Percentiles rank a stretch among this genome's conserved stretches.
phyloP scores from a whole-genome alignment of 2,113 vertebrate species.

The Naja naja region DNA sequence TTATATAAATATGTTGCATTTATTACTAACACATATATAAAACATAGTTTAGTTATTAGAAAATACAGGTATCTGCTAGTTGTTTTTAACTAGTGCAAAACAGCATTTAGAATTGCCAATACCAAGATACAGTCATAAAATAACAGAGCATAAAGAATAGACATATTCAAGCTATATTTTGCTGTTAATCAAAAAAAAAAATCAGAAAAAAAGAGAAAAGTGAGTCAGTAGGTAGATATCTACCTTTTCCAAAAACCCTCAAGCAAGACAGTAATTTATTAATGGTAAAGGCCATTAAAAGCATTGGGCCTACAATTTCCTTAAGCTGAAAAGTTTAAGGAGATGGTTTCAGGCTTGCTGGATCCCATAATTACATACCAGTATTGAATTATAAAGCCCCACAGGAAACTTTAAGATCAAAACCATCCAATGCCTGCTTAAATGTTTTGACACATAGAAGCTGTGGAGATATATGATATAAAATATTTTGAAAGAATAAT shows the following conservation, averaged over 20 bases:
- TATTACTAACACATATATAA: neutral
- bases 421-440: conserved; percentile 31
- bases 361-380: conserved; percentile 37
- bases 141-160: neutral
- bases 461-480: conserved; percentile 14
- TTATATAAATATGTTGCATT: neutral
- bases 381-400: conserved; percentile 37
- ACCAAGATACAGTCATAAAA: neutral
- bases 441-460: conserved; percentile 27
- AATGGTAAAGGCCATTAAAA: conserved; percentile 31
- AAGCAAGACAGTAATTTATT: conserved; percentile 32
- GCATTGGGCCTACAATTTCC: conserved; percentile 19
- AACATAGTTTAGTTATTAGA: neutral
- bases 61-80: neutral
- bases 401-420: conserved; percentile 32
- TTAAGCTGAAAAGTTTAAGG: conserved; percentile 24
- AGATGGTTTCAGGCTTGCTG: conserved; percentile 33
- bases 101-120: neutral
- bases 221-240: conserved; percentile 15
- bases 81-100: neutral
- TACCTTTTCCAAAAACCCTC: conserved; percentile 19
- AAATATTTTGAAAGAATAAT: conserved; percentile 6
- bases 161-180: neutral
- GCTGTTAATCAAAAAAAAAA: neutral
- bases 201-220: conserved; percentile 14